Conservation (phyloP, 1,140 invertebrate species). For the Fopius arisanus region DNA sequence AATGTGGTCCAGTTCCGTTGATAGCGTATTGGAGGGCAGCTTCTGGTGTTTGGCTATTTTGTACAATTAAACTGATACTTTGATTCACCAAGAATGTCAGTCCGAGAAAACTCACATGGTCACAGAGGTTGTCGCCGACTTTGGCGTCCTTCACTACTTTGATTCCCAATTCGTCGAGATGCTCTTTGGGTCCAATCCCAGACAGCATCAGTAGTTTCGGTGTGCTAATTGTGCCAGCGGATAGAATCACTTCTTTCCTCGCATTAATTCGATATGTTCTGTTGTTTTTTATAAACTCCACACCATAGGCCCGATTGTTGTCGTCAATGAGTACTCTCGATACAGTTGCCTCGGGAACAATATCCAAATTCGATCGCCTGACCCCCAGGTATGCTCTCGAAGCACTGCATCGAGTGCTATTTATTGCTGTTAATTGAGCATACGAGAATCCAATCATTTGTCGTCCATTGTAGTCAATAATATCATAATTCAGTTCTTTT, state of each 20-base stretch:
- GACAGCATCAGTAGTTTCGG: slow-evolving; percentile 78
- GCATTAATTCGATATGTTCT: slow-evolving; percentile 60
- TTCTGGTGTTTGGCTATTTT: slow-evolving; percentile 34
- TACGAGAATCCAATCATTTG: slow-evolving; percentile 67
- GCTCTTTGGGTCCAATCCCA: slow-evolving; percentile 75
- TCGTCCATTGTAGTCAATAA: slow-evolving; percentile 66
- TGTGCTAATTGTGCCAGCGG: slow-evolving; percentile 74
- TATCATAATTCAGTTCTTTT: slow-evolving; percentile 62
- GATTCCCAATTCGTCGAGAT: slow-evolving; percentile 75
- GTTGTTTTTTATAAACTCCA: slow-evolving; percentile 65
- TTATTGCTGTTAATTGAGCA: slow-evolving; percentile 73
- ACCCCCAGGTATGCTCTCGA: slow-evolving; percentile 70
- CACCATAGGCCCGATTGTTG: slow-evolving; percentile 61
- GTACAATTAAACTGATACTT: slow-evolving; percentile 48
- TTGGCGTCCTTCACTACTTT: slow-evolving; percentile 71
- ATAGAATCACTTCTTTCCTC: slow-evolving; percentile 74
- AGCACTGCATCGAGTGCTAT: slow-evolving; percentile 72
- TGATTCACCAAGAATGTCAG: slow-evolving; percentile 67
- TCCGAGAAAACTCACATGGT: slow-evolving; percentile 76
- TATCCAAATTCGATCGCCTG: slow-evolving; percentile 73
- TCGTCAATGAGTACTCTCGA: slow-evolving; percentile 70
- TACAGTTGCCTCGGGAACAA: slow-evolving; percentile 70
- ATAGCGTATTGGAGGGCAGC: slow-evolving; percentile 58
- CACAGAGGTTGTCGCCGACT: slow-evolving; percentile 77
- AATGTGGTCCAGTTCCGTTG: slow-evolving; percentile 59